Percentiles rank a stretch among this genome's conserved stretches.
Conservation (phyloP, 35 echinoderm and acorn worm species). For the Ophiothrix spiculata region DNA sequence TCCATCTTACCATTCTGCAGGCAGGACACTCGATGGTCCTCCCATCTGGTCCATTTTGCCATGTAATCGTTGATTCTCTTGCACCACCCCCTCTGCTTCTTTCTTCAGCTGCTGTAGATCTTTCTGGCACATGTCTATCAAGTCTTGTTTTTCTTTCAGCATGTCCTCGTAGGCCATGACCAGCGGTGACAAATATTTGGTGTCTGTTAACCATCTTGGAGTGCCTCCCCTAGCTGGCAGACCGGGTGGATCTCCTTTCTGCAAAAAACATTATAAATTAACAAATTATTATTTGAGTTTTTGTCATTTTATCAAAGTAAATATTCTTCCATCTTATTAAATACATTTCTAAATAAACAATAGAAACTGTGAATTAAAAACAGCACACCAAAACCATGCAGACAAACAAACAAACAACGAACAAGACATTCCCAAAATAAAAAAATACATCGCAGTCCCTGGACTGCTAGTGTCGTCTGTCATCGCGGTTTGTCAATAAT, state of each 20-base stretch:
- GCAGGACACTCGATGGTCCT: slow-evolving; percentile 37
- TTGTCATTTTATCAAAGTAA: no score
- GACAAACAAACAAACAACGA: no score
- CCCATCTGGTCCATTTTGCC: slow-evolving; percentile 61
- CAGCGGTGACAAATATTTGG: slow-evolving; percentile 85
- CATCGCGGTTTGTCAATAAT: no score
- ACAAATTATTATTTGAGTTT: no score
- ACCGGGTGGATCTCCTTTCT: slow-evolving; percentile 92
- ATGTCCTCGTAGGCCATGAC: slow-evolving; percentile 77
- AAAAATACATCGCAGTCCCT: no score
- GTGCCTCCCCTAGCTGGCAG: slow-evolving; percentile 75
- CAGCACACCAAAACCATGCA: no score
- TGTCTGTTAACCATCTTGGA: slow-evolving; percentile 87
- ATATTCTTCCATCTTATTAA: no score
- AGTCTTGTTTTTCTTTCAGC: slow-evolving; percentile 73
- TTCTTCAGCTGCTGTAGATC: slow-evolving; percentile 73
- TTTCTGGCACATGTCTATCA: slow-evolving; percentile 45
- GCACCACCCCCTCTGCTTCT: slow-evolving; percentile 65
- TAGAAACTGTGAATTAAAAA: no score
- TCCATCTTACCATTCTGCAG: slow-evolving; percentile 65
- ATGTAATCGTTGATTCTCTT: slow-evolving; percentile 86
- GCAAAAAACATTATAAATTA: no score
- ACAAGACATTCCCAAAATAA: no score
- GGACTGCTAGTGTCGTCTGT: no score
- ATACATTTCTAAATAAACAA: no score